Evolutionary conservation across 2,888 invertebrate species (phyloP).

Genomic region (Rhamnusium bicolor): DNA sequence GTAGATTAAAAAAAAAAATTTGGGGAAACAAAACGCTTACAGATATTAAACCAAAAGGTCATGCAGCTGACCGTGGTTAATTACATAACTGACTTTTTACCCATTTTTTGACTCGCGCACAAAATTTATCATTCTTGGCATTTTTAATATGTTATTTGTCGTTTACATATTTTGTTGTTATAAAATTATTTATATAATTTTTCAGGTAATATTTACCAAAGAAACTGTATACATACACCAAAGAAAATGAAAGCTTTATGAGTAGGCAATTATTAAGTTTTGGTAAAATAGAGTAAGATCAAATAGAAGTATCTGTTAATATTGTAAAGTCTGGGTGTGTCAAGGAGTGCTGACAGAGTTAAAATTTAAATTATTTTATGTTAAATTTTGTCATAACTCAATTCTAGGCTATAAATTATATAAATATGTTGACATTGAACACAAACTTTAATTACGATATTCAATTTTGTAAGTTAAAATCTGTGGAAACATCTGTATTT

Average conservation of each 20-base stretch:
- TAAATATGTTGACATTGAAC: not conserved
- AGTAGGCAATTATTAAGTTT: not conserved
- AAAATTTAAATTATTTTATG: not conserved
- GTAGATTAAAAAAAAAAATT: not conserved
- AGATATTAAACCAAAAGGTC: not conserved
- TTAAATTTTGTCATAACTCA: not conserved
- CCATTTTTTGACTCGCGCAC: not conserved
- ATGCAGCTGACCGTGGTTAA: not conserved
- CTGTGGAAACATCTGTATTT: slow-evolving; percentile 4
- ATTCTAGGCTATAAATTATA: not conserved
- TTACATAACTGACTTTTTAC: not conserved
- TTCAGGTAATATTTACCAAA: slow-evolving; percentile 17
- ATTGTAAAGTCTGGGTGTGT: not conserved
- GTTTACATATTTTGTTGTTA: not conserved
- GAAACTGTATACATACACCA: slow-evolving; percentile 30
- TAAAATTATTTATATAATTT: not conserved
- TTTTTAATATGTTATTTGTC: slow-evolving; percentile 1
- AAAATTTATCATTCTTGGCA: slow-evolving; percentile 27
- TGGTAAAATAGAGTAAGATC: not conserved
- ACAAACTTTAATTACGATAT: not conserved
- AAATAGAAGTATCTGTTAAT: not conserved
- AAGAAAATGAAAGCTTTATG: slow-evolving; percentile 18
- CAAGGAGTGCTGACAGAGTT: no score
- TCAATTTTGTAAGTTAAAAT: not conserved
- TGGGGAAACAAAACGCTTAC: slow-evolving; percentile 19